Percentiles rank a stretch among this genome's conserved stretches.
Evolutionary conservation across 2,888 invertebrate species (phyloP).

Genomic region (Amiota communis): DNA sequence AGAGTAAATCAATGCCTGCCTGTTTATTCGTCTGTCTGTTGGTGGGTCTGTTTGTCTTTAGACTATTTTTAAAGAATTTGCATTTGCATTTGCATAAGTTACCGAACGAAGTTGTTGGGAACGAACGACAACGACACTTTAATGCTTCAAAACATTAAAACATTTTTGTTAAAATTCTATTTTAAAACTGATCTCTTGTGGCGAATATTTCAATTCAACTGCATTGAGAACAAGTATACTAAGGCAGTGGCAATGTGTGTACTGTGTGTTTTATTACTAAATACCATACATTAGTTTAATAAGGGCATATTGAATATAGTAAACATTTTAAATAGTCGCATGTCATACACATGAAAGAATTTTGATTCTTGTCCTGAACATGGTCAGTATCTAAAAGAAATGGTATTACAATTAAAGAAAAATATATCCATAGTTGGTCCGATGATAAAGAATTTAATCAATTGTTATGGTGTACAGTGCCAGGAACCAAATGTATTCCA

Average conservation of each 20-base stretch:
- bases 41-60: neutral
- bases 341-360: no score
- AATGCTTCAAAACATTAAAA: conserved; percentile 37
- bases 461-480: no score
- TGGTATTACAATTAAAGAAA: no score
- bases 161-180: conserved; percentile 48
- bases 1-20: neutral
- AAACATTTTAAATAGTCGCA: no score
- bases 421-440: no score
- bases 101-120: conserved; percentile 20
- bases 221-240: conserved; percentile 7
- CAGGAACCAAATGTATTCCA: no score
- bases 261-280: neutral
- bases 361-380: no score
- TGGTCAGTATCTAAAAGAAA: no score
- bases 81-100: conserved; percentile 24
- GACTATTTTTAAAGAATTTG: conserved; percentile 21
- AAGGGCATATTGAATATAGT: neutral
- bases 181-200: conserved; percentile 11
- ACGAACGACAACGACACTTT: neutral
- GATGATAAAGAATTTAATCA: no score
- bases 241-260: neutral
- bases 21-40: no score
- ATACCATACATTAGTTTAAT: neutral
- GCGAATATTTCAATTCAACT: neutral